phyloP scores from a whole-genome alignment of 2,888 invertebrate species.

The Nowickia ferox region DNA sequence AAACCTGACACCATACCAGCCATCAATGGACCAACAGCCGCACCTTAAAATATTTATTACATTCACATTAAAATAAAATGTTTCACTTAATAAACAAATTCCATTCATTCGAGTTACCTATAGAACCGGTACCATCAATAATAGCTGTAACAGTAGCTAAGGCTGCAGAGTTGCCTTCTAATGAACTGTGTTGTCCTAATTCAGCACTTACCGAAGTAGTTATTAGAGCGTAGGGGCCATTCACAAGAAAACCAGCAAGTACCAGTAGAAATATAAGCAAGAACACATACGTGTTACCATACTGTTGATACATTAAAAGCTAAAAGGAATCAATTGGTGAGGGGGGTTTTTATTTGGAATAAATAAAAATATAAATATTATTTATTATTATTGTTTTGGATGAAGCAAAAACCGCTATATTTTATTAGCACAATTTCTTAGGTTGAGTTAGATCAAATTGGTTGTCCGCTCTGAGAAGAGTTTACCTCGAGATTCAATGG shows the following conservation, averaged over 20 bases:
- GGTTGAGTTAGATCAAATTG: too few relatives aligned
- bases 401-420: too few relatives aligned
- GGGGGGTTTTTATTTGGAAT: background rate
- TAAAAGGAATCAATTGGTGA: conserved; percentile 81
- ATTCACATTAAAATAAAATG: background rate
- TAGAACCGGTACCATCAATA: conserved; percentile 95
- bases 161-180: conserved; percentile 93
- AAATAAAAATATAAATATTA: background rate
- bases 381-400: background rate
- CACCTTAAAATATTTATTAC: conserved; percentile 84
- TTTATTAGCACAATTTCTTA: too few relatives aligned
- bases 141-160: conserved; percentile 98
- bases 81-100: conserved; percentile 76
- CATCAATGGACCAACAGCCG: conserved; percentile 95
- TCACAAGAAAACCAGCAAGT: conserved; percentile 92
- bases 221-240: conserved; percentile 97
- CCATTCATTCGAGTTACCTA: conserved; percentile 74
- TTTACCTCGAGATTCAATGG: too few relatives aligned
- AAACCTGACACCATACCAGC: conserved; percentile 91
- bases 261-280: conserved; percentile 88
- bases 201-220: conserved; percentile 98
- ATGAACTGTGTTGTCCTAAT: conserved; percentile 92
- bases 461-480: too few relatives aligned
- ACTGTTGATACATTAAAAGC: conserved; percentile 91
- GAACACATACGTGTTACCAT: conserved; percentile 86